phyloP scores from a whole-genome alignment of 2,797 vertebrate species.

The Enteromius fasciolatus region DNA sequence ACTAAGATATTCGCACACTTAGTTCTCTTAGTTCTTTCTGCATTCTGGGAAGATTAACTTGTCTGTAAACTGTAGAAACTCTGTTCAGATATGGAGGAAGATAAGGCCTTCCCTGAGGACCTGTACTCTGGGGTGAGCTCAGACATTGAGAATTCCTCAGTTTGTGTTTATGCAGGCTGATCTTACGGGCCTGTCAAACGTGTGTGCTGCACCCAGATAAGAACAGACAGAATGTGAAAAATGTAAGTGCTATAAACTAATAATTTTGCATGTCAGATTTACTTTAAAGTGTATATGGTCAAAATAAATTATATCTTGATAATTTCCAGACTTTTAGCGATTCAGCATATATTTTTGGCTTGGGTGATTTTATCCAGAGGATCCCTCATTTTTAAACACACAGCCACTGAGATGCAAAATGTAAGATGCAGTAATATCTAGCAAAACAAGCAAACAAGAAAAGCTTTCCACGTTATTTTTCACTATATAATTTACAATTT shows the following conservation, averaged over 20 bases:
- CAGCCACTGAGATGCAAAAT: neutral
- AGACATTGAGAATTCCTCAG: conserved; percentile 21
- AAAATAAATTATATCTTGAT: conserved; percentile 7
- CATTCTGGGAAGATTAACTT: conserved; percentile 8
- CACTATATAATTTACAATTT: neutral
- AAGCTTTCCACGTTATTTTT: neutral
- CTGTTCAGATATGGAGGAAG: conserved; percentile 27
- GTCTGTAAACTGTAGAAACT: conserved; percentile 13
- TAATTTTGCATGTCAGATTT: conserved; percentile 30
- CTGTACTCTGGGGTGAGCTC: neutral
- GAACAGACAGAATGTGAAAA: conserved; percentile 37
- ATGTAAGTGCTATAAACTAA: conserved; percentile 20
- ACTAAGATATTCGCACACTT: neutral
- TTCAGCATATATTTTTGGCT: neutral
- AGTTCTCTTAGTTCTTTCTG: neutral
- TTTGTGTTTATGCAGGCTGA: conserved; percentile 26
- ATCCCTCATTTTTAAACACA: neutral
- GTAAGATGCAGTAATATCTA: neutral
- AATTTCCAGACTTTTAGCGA: neutral
- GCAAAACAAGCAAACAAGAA: neutral
- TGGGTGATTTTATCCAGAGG: neutral
- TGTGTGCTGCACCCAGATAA: conserved; percentile 26
- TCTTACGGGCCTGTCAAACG: conserved; percentile 24
- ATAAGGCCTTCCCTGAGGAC: conserved; percentile 14
- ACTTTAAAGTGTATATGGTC: neutral